Evolutionary conservation across 1,140 invertebrate species (phyloP).

Genomic region (Drosophila erecta): DNA sequence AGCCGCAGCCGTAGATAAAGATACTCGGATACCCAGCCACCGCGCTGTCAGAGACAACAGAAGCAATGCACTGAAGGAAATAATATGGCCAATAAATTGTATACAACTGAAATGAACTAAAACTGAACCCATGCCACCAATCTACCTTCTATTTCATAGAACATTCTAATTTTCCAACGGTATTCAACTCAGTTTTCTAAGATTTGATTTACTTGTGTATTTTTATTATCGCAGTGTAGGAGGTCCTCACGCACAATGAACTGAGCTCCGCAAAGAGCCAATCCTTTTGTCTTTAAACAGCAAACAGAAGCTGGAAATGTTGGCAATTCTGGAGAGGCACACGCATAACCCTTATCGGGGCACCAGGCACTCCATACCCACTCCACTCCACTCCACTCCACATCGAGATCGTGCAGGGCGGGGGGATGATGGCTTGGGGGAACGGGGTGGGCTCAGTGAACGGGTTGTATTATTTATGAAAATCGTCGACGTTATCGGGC

Average conservation of each 20-base stretch:
- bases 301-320: conserved; percentile 46
- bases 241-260: conserved; percentile 39
- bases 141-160: not conserved
- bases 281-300: conserved; percentile 79
- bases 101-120: too few relatives aligned
- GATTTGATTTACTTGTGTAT: too few relatives aligned
- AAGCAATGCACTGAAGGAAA: conserved; percentile 20
- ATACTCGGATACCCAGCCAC: conserved; percentile 32
- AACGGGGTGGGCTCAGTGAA: not conserved
- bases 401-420: conserved; percentile 15
- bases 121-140: not conserved
- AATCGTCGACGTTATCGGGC: conserved; percentile 84
- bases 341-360: conserved; percentile 65
- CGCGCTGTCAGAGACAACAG: conserved; percentile 27
- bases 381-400: conserved; percentile 5
- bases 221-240: conserved; percentile 16
- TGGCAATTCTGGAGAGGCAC: conserved; percentile 38
- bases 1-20: conserved; percentile 69
- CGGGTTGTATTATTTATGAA: conserved; percentile 83
- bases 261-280: conserved; percentile 58
- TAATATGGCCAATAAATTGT: too few relatives aligned
- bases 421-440: not conserved
- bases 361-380: conserved; percentile 59
- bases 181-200: too few relatives aligned
- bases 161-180: not conserved